Base-by-base conservation (phyloP, 2,797 vertebrate species). In the Pseudochaenichthys georgianus region DNA sequence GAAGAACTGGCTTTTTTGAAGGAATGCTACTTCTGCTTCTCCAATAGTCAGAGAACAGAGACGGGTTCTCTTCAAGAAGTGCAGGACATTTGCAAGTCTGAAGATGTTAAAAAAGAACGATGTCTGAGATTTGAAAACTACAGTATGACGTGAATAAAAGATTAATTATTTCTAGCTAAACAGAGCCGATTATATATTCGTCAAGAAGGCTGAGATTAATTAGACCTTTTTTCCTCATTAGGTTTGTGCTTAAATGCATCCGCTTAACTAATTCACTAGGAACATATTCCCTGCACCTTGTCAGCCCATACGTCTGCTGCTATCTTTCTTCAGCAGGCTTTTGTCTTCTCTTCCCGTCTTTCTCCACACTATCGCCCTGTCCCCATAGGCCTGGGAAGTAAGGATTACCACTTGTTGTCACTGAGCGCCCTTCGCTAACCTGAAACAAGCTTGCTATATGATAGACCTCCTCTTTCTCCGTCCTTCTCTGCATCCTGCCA, bases 391-490 rank as follows among this genome's bases (percentile, higher is more conserved):
- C 48, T 70, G 54, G 73, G 69, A 65, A 85, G 73, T 75, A 75
- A 63, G 78, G 81, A 85, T 84, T 87, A 85, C 73, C 3, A 54
- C 62, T 82, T 86, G 85, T 92, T 91, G 88, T 89, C 77, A 81
- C 76, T 48, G 75, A 81, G 66, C 15, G 42, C 81, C 82, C 79
- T 85, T 84, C 28, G 45, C 82, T 84, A 87, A 87, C 85, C 83
- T 87, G 66, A 88, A 90, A 89, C 87, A 90, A 89, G 83, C 70
- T 72, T 66, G 52, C 77, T 88, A 87, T 80, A 85, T 90, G 83
- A 91, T 79, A 87, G 77, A 82, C 83, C 67, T 75, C 70, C 45
- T 53, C 60, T 80, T 53, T 42, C 10, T 31, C 38, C 59, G 57
- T 38, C 47, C 81, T 68, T 64, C 81, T 90, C 73, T 90, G 64